These are phyloP conservation scores for Nothobranchius kuhntae DNA, from an alignment of 2,113 vertebrate genomes.

Conservation along the genomic window DNA sequence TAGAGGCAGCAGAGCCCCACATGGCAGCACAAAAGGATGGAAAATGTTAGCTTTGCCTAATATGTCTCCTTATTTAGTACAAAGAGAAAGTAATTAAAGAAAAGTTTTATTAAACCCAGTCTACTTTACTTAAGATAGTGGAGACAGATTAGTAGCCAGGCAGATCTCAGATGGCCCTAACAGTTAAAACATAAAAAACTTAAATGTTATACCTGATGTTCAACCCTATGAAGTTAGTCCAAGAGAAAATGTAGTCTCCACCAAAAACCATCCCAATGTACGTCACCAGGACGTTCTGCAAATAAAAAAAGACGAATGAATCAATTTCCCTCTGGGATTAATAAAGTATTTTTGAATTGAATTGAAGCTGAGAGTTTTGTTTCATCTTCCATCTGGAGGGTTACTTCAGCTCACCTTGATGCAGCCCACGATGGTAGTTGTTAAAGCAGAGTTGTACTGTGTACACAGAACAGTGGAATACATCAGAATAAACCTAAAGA, in stretches of 20 bases:
- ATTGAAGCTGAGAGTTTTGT: background rate
- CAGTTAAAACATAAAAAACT: background rate
- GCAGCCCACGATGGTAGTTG: conserved; percentile 96
- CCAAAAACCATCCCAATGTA: conserved; percentile 98
- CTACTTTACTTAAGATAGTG: too few relatives aligned
- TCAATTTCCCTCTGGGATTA: too few relatives aligned
- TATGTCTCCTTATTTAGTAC: too few relatives aligned
- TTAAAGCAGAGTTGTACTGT: conserved; percentile 97
- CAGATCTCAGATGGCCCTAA: too few relatives aligned
- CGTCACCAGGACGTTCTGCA: conserved; percentile 96
- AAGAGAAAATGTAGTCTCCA: conserved; percentile 98
- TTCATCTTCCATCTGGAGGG: background rate
- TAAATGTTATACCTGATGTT: conserved; percentile 89
- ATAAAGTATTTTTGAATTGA: too few relatives aligned
- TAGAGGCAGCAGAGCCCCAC: too few relatives aligned
- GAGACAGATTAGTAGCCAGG: too few relatives aligned
- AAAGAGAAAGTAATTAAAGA: too few relatives aligned
- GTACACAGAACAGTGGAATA: conserved; percentile 97
- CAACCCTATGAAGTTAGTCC: conserved; percentile 96
- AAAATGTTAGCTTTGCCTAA: too few relatives aligned
- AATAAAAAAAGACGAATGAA: background rate
- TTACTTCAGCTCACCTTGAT: conserved; percentile 85
- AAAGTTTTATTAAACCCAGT: too few relatives aligned
- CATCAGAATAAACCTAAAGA: conserved; percentile 91
- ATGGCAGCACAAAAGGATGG: too few relatives aligned